Base-by-base conservation (phyloP, 2,797 vertebrate genomes). In the Triplophysa bombifrons region DNA sequence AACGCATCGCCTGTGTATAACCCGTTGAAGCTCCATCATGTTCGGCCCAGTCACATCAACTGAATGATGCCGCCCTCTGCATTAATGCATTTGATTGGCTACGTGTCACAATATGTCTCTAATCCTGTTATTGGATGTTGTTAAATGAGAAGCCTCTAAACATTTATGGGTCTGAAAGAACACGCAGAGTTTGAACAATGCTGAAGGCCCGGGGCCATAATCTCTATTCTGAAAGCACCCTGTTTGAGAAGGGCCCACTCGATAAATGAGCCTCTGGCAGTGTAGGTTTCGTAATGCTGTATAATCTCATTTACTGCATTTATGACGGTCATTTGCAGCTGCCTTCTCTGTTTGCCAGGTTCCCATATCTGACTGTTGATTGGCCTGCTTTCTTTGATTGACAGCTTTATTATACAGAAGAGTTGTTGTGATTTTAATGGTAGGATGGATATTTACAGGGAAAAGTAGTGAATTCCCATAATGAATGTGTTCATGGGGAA, bases 141-240 rank as follows among this genome's bases (percentile, higher is more conserved):
- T 80, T 85, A 81, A 78, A 83, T 67, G 34, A 51, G 75, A 84
- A 80, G 70, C 65, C 77, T 80, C 73, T 76, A 72, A 77, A 50
- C 22, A n/a, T 82, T 84, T 85, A 83, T 81, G 60, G 80, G 80
- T 70, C 80, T 85, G 66, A 86, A 86, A 80, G 76, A 75, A 44
- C 85, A 72, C 76, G 72, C 61, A 81, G 83, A 71, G 78, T 72
- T 72, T 81, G 61, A 82, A 84, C 73, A 76, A 79, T 83, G 51
- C 61, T 44, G 34, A 65, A 64, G 58, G 68, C 72, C 64, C 4
- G 1, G 27, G 56, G 79, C 30, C 46, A 25, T 74, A 81, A 74
- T 74, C 74, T 75, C 69, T 56, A 67, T 61, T 76, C 72, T 82
- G 20, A 60, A 81, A 51, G 66, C 48, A 72, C 22, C 22, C 76